Evolutionary conservation across 2,888 invertebrate genomes (phyloP), one percentile per base, ranked within the genome.

Genomic region (Endomychus coccineus): DNA sequence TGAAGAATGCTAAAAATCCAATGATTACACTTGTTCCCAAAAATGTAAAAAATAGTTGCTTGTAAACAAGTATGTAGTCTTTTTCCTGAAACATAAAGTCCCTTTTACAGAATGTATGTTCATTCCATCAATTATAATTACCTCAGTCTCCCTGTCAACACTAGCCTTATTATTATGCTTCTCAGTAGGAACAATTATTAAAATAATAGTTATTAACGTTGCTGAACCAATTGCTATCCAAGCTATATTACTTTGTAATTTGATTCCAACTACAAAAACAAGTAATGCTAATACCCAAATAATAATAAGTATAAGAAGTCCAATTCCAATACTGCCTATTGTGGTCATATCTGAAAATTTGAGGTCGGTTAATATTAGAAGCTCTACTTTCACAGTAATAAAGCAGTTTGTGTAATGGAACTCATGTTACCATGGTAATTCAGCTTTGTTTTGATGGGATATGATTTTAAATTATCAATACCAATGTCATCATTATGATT

Each of bases 171-270:
- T 32, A 21, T 31, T 17, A 31, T 29, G 48, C 27, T 52, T 56
- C 42, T 62, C 62, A n/a, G 54, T 53, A 52, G 83, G 82, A 61
- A 83, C 70, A 37, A 69, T 59, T 40, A 79, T 54, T 42, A 82
- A 62, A 46, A 78, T 56, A 25, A 77, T 54, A 16, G 82, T 79
- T 39, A 80, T 51, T 44, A 73, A 27, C 23, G 70, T 58, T 16
- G 78, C 72, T 45, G 73, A 52, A 27, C 68, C 56, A 36, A 83
- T 54, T 27, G 74, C 71, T 45, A 78, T 62, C 59, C 75, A 74
- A 34, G 80, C 81, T 42, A 81, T 62, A 54, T 70, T 74, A 60
- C 75, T 79, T 45, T 78, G 77, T 23, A 78, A 75, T 52, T 77
- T 74, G 27, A 79, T 64, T 2, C 80, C 76, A 33, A 80, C 64